phyloP scores from a whole-genome alignment of 2,888 invertebrate genomes.

The Lordiphosa fenestrarum region DNA sequence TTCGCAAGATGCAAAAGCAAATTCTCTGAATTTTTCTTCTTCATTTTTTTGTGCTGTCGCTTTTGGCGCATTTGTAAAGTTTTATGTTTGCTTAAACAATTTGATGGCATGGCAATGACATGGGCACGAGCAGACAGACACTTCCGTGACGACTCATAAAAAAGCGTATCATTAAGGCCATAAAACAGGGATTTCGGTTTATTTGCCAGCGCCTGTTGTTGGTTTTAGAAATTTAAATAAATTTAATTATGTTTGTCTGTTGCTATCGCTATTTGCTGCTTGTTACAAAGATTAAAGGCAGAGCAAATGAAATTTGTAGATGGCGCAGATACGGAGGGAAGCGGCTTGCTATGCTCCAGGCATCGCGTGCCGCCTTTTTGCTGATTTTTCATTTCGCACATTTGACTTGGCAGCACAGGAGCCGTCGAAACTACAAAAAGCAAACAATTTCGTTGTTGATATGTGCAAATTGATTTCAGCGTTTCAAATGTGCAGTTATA shows the following conservation, averaged over 20 bases:
- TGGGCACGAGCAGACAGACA: slow-evolving; percentile 22
- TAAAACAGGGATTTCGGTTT: slow-evolving; percentile 67
- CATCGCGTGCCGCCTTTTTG: slow-evolving; percentile 53
- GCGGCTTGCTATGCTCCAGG: not conserved
- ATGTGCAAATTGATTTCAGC: slow-evolving; percentile 74
- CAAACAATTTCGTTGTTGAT: slow-evolving; percentile 73
- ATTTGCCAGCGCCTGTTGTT: slow-evolving; percentile 45
- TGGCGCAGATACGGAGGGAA: slow-evolving; percentile 44
- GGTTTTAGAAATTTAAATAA: slow-evolving; percentile 63
- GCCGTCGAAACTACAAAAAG: slow-evolving; percentile 22
- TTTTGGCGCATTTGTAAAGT: slow-evolving; percentile 62
- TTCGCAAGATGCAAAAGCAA: slow-evolving; percentile 49
- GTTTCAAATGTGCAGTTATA: slow-evolving; percentile 69
- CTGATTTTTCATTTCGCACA: slow-evolving; percentile 69
- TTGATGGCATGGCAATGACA: slow-evolving; percentile 54
- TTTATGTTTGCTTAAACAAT: slow-evolving; percentile 72
- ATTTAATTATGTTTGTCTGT: slow-evolving; percentile 68
- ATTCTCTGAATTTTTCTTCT: slow-evolving; percentile 42
- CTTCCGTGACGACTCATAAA: slow-evolving; percentile 68
- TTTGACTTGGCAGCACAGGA: slow-evolving; percentile 31
- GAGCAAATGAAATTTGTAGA: slow-evolving; percentile 65
- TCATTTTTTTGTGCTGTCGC: slow-evolving; percentile 12
- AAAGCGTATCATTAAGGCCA: slow-evolving; percentile 69
- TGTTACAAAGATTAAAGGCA: slow-evolving; percentile 66
- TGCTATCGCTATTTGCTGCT: slow-evolving; percentile 16